Conservation (phyloP, 1,140 invertebrate genomes). For the Drosophila miranda region DNA sequence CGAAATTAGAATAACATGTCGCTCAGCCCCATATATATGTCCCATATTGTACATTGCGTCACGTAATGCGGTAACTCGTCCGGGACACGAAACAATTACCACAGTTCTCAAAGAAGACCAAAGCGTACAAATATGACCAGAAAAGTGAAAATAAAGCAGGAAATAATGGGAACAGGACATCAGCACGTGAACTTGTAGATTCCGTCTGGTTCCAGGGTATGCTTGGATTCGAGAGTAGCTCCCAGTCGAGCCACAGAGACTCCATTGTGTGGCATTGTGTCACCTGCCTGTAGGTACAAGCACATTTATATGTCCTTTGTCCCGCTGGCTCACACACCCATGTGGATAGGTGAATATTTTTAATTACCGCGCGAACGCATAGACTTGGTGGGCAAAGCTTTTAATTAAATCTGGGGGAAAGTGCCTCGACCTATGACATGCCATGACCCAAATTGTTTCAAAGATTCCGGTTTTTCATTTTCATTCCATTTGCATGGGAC, state of each 20-base stretch:
- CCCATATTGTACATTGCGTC: slow-evolving; percentile 46
- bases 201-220: not conserved
- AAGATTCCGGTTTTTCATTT: slow-evolving; percentile 22
- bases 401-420: slow-evolving; percentile 45
- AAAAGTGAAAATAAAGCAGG: slow-evolving; percentile 43
- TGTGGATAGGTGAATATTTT: slow-evolving; percentile 52
- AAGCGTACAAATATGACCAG: slow-evolving; percentile 20
- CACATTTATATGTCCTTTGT: not conserved
- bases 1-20: slow-evolving; percentile 79
- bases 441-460: slow-evolving; percentile 37
- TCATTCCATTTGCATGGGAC: slow-evolving; percentile 50
- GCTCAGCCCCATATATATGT: slow-evolving; percentile 20
- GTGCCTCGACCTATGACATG: slow-evolving; percentile 38
- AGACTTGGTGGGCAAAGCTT: slow-evolving; percentile 41
- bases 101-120: not conserved
- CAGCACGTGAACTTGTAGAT: no score
- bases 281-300: slow-evolving; percentile 5
- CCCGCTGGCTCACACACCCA: slow-evolving; percentile 27
- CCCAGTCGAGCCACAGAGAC: no score
- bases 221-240: not conserved
- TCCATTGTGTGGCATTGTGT: slow-evolving; percentile 19
- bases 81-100: slow-evolving; percentile 42
- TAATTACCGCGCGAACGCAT: slow-evolving; percentile 57
- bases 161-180: slow-evolving; percentile 38
- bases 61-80: slow-evolving; percentile 53